Base-by-base conservation (phyloP, 2,888 invertebrate species). In the Cordylochernes scorpioides region DNA sequence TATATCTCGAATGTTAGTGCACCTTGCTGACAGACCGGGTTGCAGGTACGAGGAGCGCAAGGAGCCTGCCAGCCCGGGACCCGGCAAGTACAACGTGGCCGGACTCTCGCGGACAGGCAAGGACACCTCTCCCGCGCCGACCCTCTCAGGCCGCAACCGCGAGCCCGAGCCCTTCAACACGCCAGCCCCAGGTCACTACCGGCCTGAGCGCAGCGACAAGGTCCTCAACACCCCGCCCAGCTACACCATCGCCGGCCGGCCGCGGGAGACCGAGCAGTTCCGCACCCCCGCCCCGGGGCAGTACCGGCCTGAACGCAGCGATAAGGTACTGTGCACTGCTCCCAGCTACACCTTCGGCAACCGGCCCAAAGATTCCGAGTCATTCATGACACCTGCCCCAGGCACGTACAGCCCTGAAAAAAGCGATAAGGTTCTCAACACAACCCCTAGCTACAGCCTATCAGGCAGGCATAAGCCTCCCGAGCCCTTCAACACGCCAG, bases 31-130 rank as follows among this genome's bases (percentile, higher is more conserved):
- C n/a, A n/a, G n/a, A n/a, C n/a, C n/a, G n/a, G n/a, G n/a, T 44
- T 46, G 10, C 33, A 60, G 61, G 33, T 58, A 59, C 39, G 49
- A 52, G 21, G 48, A 48, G 17, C 60, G 57, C 42, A 55, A 51
- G 30, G 55, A 60, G 32, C 67, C 63, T 41, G 57, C 65, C 25
- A 78, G 80, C 17, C 82, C 82, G 2, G 80, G 80, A 13, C 82
- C 82, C 10, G 78, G 77, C n/a, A 68, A 73, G 38, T 82, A 82
- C 54, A 75, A 80, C 51, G 70, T 80, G 26, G 69, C 71, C 40
- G 77, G 78, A 35, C 62, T 80, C 48, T 71, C 73, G 31, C 62
- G 71, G 24, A 80, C 73, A 66, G 67, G 67, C 27, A 69, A 70
- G 47, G 70, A 77, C 36, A 65, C 62, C 31, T 69, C 72, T 7